phyloP scores from a whole-genome alignment of 2,113 vertebrate species.

The Pagrus major region DNA sequence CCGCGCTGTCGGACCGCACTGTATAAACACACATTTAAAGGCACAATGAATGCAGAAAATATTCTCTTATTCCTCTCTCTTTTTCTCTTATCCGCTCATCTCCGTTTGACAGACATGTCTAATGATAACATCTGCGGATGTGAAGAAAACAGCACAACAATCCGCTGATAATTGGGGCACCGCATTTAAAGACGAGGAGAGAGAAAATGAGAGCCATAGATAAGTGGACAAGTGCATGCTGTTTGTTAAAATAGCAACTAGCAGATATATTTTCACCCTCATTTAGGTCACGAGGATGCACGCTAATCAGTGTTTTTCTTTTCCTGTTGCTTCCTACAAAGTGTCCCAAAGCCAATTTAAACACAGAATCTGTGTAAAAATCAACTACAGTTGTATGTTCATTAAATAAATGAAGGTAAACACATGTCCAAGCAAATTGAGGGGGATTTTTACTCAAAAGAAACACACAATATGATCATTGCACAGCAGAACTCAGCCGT shows the following conservation, averaged over 20 bases:
- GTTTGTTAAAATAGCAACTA: conserved; percentile 56
- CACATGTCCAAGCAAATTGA: conserved; percentile 21
- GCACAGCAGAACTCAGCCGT: conserved; percentile 39
- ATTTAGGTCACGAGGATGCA: conserved; percentile 69
- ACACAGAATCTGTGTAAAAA: conserved; percentile 36
- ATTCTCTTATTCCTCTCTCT: conserved; percentile 38
- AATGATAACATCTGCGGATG: conserved; percentile 75
- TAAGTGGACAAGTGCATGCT: conserved; percentile 62
- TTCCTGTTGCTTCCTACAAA: conserved; percentile 23
- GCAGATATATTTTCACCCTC: conserved; percentile 76
- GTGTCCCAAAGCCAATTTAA: conserved; percentile 70
- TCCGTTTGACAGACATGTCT: conserved; percentile 79
- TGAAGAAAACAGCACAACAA: conserved; percentile 74
- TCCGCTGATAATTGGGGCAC: conserved; percentile 79
- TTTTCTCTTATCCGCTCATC: conserved; percentile 66
- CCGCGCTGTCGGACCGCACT: conserved; percentile 20
- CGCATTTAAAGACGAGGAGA: conserved; percentile 45
- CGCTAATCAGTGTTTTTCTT: conserved; percentile 57
- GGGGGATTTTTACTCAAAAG: conserved; percentile 33
- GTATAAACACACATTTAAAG: conserved; percentile 28
- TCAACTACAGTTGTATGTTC: conserved; percentile 37
- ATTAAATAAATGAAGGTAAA: conserved; percentile 67
- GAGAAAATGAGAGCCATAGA: conserved; percentile 55
- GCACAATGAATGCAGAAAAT: conserved; percentile 60
- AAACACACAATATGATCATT: conserved; percentile 7